A percentile compares a stretch with the other conserved stretches of the same genome.
phyloP scores from a whole-genome alignment of 2,888 invertebrate genomes.

The Athalia cordata region DNA sequence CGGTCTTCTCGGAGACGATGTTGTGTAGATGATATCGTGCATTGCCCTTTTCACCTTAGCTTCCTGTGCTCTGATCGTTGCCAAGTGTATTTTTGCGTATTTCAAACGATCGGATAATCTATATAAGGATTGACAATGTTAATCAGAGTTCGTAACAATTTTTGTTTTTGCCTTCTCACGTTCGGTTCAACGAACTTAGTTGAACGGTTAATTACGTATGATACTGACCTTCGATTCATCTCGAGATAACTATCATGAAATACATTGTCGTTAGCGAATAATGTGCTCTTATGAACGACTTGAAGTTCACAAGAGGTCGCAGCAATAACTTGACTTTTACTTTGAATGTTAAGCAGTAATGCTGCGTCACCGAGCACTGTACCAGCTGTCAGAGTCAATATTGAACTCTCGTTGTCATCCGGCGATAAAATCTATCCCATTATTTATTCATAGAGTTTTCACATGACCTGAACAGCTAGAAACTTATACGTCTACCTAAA shows the following conservation, averaged over 20 bases:
- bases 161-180: background rate
- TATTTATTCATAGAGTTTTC: conserved; percentile 19
- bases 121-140: background rate
- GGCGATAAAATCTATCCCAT: conserved; percentile 34
- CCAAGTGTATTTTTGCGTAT: conserved; percentile 1
- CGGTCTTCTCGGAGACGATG: conserved; percentile 21
- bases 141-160: too few species aligned
- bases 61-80: conserved; percentile 21
- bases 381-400: conserved; percentile 36
- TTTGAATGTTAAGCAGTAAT: conserved; percentile 25
- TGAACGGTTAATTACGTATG: background rate
- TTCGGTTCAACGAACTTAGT: background rate
- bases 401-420: conserved; percentile 41
- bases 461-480: conserved; percentile 6
- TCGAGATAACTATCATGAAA: conserved; percentile 32
- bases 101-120: conserved; percentile 25
- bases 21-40: conserved; percentile 8
- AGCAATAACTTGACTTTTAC: conserved; percentile 35
- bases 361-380: conserved; percentile 38
- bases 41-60: conserved; percentile 2
- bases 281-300: conserved; percentile 27
- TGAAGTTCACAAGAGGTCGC: conserved; percentile 39
- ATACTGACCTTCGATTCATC: conserved; percentile 38
- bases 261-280: conserved; percentile 36
- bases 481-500: background rate